A percentile compares a stretch with the other conserved stretches of the same genome.
phyloP scores from a whole-genome alignment of 2,113 vertebrate genomes.

The Petrocephalus microphthalmus region DNA sequence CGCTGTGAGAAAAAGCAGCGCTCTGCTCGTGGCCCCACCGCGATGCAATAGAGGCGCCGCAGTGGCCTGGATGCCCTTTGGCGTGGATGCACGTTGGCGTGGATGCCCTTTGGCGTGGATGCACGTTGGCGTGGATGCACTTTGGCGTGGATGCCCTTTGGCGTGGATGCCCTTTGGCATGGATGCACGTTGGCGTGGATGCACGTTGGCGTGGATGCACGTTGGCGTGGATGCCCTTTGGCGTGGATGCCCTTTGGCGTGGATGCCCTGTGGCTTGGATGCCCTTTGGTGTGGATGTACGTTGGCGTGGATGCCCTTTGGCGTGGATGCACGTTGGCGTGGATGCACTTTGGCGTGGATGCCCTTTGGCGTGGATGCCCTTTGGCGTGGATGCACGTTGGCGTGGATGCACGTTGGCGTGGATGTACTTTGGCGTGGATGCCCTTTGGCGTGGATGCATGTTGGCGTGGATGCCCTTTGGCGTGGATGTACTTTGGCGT shows the following conservation, averaged over 20 bases:
- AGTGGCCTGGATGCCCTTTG: no score
- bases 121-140: background rate
- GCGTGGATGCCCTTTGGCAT: background rate
- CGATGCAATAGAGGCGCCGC: conserved; percentile 20
- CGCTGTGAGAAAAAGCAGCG: background rate
- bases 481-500: background rate
- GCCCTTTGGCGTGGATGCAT: no score
- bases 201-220: background rate
- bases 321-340: no score
- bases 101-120: background rate
- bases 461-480: no score
- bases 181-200: conserved; percentile 8
- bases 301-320: no score
- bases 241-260: background rate
- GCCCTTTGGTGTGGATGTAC: background rate
- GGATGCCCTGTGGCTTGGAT: conserved; percentile 7
- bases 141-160: background rate
- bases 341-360: no score
- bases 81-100: background rate
- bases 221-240: no score
- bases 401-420: no score
- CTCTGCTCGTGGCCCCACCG: background rate
- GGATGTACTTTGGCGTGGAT: no score
- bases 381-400: no score
- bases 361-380: no score